Evolutionary conservation across 2,113 vertebrate species (phyloP).

Genomic region (Sphyrna mokarran): DNA sequence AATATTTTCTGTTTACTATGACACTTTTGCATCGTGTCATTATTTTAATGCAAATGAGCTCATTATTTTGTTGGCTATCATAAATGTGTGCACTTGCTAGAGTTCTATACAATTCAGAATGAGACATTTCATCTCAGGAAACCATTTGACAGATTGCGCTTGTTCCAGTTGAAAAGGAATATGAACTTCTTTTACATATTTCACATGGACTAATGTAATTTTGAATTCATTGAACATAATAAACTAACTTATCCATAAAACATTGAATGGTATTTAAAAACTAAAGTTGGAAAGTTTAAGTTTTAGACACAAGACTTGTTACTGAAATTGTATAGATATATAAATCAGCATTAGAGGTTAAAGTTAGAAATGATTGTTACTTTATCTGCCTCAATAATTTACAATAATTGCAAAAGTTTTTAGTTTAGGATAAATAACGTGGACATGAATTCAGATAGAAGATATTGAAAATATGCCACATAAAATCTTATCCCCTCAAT

Average conservation of each 20-base stretch:
- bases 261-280: neutral
- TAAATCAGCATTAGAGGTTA: neutral
- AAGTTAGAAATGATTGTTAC: neutral
- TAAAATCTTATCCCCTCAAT: neutral
- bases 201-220: neutral
- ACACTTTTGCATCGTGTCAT: neutral
- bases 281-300: neutral
- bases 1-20: neutral
- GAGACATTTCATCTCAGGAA: neutral
- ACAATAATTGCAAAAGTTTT: neutral
- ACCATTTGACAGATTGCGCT: neutral
- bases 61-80: neutral
- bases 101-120: neutral
- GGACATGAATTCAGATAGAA: neutral
- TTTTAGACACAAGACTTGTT: neutral
- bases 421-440: neutral
- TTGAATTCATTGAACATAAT: neutral
- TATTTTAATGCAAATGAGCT: neutral
- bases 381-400: neutral
- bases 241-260: neutral
- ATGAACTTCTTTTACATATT: neutral
- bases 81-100: neutral
- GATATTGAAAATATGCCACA: neutral
- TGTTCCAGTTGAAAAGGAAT: neutral
- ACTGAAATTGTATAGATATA: neutral